Conservation (phyloP, 2,888 invertebrate genomes). For the Noctua pronuba region DNA sequence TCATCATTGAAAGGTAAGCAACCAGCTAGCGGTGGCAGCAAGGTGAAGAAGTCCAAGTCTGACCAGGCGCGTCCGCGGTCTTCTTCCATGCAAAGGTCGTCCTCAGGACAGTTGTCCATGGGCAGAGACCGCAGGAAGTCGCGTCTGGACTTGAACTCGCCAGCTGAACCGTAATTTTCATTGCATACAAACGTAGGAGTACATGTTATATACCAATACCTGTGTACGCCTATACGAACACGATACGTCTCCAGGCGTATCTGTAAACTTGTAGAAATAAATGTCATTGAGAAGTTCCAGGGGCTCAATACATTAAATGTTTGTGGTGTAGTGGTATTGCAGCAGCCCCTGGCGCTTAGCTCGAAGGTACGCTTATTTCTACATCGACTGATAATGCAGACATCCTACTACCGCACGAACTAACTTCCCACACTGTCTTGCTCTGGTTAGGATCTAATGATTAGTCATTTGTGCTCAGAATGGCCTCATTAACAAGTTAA, state of each 20-base stretch:
- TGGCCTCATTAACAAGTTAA: slow-evolving; percentile 35
- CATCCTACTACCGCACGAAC: slow-evolving; percentile 27
- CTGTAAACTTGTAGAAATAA: slow-evolving; percentile 37
- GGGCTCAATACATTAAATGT: slow-evolving; percentile 25
- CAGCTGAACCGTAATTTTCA: slow-evolving; percentile 80
- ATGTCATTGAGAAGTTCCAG: slow-evolving; percentile 11
- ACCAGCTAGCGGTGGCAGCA: slow-evolving; percentile 87
- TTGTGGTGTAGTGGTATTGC: slow-evolving; percentile 9
- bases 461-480: slow-evolving; percentile 41
- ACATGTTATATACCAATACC: slow-evolving; percentile 23
- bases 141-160: slow-evolving; percentile 84
- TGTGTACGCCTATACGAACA: slow-evolving; percentile 23
- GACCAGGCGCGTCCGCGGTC: slow-evolving; percentile 85
- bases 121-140: slow-evolving; percentile 84
- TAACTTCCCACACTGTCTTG: slow-evolving; percentile 29
- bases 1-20: slow-evolving; percentile 88
- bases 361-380: slow-evolving; percentile 36
- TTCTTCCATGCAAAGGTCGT: slow-evolving; percentile 85
- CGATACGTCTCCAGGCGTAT: slow-evolving; percentile 8
- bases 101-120: slow-evolving; percentile 84
- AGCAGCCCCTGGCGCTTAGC: slow-evolving; percentile 1
- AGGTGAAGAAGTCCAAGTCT: slow-evolving; percentile 87
- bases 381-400: slow-evolving; percentile 18
- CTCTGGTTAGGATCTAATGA: slow-evolving; percentile 23
- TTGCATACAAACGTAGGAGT: slow-evolving; percentile 51